These are phyloP conservation scores for Heliocidaris tuberculata DNA, from an alignment of 35 echinoderm and acorn worm species.

Conservation along the genomic window DNA sequence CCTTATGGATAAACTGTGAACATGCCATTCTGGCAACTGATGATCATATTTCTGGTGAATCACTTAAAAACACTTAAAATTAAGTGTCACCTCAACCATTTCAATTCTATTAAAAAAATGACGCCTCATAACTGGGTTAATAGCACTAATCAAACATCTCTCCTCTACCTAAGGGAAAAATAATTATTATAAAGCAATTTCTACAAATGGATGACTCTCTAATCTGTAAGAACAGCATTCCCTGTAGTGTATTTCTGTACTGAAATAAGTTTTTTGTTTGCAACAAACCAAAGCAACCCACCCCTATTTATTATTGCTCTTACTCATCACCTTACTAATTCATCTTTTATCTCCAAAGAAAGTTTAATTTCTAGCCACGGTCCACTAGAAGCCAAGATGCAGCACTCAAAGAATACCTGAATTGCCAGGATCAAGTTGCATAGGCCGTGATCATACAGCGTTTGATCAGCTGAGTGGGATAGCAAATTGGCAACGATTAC, in stretches of 20 bases:
- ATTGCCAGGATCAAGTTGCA: constrained; percentile 31
- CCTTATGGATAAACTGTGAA: too few species aligned
- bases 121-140: neutral
- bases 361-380: neutral
- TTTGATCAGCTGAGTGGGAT: constrained; percentile 28
- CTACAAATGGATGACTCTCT: too few species aligned
- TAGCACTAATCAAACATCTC: neutral
- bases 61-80: neutral
- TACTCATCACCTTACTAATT: neutral
- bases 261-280: neutral
- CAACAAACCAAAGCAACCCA: neutral
- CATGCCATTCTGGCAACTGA: neutral
- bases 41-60: neutral
- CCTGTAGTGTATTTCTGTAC: neutral
- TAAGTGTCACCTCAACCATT: neutral
- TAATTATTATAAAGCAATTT: neutral
- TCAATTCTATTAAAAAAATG: neutral
- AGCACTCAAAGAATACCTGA: constrained; percentile 6
- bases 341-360: neutral
- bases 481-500: constrained; percentile 30
- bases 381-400: neutral
- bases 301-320: neutral
- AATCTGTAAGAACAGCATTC: neutral
- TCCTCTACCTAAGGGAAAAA: neutral
- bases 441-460: constrained; percentile 14